Conservation (phyloP, 2,797 vertebrate genomes). For the Furcifer pardalis region DNA sequence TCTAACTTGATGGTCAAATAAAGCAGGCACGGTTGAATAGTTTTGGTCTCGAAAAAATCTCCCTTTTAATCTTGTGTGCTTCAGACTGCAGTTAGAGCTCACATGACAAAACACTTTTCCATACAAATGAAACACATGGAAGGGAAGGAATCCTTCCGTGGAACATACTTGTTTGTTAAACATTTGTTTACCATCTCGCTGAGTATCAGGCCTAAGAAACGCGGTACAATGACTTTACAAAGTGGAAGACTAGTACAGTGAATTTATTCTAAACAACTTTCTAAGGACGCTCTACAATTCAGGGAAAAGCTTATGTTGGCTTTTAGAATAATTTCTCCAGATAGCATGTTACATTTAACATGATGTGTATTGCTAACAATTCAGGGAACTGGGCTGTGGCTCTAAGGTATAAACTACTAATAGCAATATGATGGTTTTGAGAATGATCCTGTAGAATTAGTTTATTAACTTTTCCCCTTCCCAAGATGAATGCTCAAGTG, state of each 20-base stretch:
- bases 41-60: neutral
- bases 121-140: too few relatives aligned
- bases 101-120: neutral
- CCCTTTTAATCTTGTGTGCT: neutral
- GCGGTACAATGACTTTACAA: slow-evolving; percentile 31
- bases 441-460: slow-evolving; percentile 20
- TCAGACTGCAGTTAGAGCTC: neutral
- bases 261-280: slow-evolving; percentile 39
- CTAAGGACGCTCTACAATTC: neutral
- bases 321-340: slow-evolving; percentile 32
- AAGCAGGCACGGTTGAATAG: slow-evolving; percentile 15
- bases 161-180: too few relatives aligned
- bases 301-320: slow-evolving; percentile 38
- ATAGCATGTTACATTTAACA: slow-evolving; percentile 22
- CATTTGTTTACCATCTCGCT: neutral
- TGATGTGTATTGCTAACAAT: slow-evolving; percentile 13
- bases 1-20: slow-evolving; percentile 34
- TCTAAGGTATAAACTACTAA: slow-evolving; percentile 12
- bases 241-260: slow-evolving; percentile 44
- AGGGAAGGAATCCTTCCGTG: too few relatives aligned
- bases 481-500: slow-evolving; percentile 19
- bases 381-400: slow-evolving; percentile 24
- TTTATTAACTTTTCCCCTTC: neutral
- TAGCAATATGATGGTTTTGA: neutral
- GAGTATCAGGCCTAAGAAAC: neutral